Evolutionary conservation across 2,113 vertebrate genomes (phyloP).

Genomic region (Crotalus tigris): DNA sequence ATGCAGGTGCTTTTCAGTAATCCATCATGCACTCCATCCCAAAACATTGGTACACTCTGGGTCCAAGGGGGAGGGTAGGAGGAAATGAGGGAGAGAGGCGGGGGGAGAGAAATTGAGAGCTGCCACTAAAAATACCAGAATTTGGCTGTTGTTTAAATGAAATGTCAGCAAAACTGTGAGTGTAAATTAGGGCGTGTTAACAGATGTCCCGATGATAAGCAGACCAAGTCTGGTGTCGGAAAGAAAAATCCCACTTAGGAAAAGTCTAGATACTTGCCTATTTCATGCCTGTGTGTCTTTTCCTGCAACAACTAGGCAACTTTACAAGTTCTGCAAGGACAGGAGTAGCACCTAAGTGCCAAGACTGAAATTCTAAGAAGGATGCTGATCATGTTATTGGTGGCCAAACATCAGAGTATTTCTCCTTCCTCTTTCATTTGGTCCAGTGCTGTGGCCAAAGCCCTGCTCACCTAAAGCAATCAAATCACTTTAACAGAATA

Average conservation of each 20-base stretch:
- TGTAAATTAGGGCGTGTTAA: constrained; percentile 10
- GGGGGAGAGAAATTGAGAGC: background rate
- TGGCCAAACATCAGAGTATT: background rate
- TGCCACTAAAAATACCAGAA: background rate
- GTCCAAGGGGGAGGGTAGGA: background rate
- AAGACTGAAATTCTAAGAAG: background rate
- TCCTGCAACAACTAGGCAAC: background rate
- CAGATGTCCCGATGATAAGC: constrained; percentile 14
- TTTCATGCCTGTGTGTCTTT: background rate
- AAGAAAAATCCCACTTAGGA: background rate
- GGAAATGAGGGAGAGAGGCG: too few species aligned
- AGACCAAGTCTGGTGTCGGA: background rate
- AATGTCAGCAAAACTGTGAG: constrained; percentile 14
- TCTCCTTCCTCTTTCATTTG: background rate
- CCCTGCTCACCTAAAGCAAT: background rate
- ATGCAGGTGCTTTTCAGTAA: background rate
- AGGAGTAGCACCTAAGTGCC: background rate
- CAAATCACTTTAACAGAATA: background rate
- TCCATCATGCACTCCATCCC: background rate
- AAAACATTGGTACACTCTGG: background rate
- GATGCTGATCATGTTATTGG: background rate
- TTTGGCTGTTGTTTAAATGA: constrained; percentile 10
- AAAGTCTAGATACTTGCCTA: background rate
- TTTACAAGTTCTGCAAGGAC: background rate
- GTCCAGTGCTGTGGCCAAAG: background rate